Conservation (phyloP, 2,113 vertebrate species). For the Stigmatopora argus region DNA sequence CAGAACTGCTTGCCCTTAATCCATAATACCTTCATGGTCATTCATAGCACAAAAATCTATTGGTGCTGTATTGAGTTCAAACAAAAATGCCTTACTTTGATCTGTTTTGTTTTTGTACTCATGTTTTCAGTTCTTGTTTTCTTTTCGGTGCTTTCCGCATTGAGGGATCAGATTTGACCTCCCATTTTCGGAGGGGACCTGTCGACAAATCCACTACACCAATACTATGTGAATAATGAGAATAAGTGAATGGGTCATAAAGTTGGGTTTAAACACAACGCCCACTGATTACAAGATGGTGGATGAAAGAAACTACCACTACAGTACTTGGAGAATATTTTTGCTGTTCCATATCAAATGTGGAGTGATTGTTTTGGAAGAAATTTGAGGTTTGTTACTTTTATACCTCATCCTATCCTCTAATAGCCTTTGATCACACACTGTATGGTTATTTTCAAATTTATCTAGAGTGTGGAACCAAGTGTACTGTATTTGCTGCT, state of each 20-base stretch:
- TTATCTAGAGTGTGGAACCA: conserved; percentile 22
- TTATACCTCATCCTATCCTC: conserved; percentile 60
- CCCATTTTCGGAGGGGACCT: background rate
- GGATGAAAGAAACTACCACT: conserved; percentile 36
- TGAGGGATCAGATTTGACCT: conserved; percentile 50
- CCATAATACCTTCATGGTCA: conserved; percentile 25
- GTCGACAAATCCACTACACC: conserved; percentile 35
- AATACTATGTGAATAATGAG: conserved; percentile 20
- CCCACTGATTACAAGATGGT: conserved; percentile 30
- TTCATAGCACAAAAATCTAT: conserved; percentile 47
- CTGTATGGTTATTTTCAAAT: conserved; percentile 26
- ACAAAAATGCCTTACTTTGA: conserved; percentile 88
- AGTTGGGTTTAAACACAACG: conserved; percentile 31
- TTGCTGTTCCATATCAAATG: conserved; percentile 38
- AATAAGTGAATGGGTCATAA: conserved; percentile 31
- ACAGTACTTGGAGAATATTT: conserved; percentile 14
- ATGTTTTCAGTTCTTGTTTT: conserved; percentile 61
- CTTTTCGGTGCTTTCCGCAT: conserved; percentile 44
- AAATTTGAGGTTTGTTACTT: conserved; percentile 29
- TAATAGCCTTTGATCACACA: conserved; percentile 28
- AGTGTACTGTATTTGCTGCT: conserved; percentile 60
- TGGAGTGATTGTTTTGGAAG: conserved; percentile 17
- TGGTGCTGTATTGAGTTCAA: conserved; percentile 79
- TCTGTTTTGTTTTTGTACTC: conserved; percentile 61
- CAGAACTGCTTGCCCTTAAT: conserved; percentile 1